A percentile compares a stretch with the other conserved stretches of the same genome.
These are phyloP conservation scores for Pituophis catenifer DNA, from an alignment of 2,113 vertebrate species.

Conservation along the genomic window DNA sequence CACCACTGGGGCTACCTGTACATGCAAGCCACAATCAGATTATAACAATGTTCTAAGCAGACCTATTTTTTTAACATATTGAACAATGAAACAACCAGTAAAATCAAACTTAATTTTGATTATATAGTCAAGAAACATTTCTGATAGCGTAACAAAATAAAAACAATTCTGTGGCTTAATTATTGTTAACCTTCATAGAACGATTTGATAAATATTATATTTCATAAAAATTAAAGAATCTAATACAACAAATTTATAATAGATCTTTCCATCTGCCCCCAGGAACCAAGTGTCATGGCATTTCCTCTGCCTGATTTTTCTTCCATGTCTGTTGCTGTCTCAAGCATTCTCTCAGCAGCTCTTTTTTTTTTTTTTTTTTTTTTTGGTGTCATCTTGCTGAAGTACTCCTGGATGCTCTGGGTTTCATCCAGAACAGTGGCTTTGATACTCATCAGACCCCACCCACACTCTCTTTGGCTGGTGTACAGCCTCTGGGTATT, in stretches of 20 bases:
- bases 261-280: not conserved
- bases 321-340: not conserved
- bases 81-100: not conserved
- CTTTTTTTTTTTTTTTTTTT: too few species aligned
- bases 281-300: not conserved
- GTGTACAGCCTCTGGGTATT: not conserved
- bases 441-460: not conserved
- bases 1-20: too few species aligned
- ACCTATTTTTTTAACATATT: too few species aligned
- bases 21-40: too few species aligned
- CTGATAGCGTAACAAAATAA: not conserved
- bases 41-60: too few species aligned
- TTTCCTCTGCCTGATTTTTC: not conserved
- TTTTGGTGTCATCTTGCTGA: too few species aligned
- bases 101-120: not conserved
- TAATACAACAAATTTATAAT: not conserved
- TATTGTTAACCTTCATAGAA: not conserved
- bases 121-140: not conserved
- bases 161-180: not conserved
- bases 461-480: not conserved
- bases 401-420: not conserved
- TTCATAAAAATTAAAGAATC: not conserved
- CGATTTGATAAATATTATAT: not conserved
- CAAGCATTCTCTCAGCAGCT: not conserved
- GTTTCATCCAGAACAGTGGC: not conserved